Conservation (phyloP, 2,797 vertebrate species). For the Sylvia borin region DNA sequence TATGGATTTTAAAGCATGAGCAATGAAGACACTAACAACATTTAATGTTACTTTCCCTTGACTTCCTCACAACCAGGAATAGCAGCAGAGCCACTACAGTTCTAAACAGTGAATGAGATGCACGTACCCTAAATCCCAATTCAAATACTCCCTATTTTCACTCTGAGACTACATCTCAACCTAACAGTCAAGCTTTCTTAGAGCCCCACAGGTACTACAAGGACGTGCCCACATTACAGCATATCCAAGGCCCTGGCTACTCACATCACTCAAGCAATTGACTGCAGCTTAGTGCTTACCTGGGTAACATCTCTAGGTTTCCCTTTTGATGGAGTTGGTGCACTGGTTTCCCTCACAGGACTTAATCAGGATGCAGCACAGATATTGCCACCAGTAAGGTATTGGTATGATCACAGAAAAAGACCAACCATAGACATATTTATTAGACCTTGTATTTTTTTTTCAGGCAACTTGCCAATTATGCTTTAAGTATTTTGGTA, state of each 20-base stretch:
- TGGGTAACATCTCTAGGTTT: neutral
- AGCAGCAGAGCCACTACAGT: rapidly evolving
- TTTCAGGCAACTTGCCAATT: neutral
- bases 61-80: neutral
- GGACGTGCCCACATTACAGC: neutral
- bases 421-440: neutral
- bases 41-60: neutral
- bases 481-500: neutral
- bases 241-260: neutral
- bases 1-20: neutral
- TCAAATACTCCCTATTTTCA: neutral
- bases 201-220: neutral
- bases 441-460: neutral
- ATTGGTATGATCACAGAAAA: neutral
- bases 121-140: neutral
- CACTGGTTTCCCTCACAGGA: neutral
- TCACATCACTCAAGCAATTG: no score
- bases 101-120: neutral
- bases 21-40: neutral
- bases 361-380: neutral
- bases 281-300: neutral
- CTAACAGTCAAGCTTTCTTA: neutral
- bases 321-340: neutral
- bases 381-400: neutral
- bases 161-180: neutral